Base-by-base conservation (phyloP, 2,797 vertebrate species). In the Agapornis canus region DNA sequence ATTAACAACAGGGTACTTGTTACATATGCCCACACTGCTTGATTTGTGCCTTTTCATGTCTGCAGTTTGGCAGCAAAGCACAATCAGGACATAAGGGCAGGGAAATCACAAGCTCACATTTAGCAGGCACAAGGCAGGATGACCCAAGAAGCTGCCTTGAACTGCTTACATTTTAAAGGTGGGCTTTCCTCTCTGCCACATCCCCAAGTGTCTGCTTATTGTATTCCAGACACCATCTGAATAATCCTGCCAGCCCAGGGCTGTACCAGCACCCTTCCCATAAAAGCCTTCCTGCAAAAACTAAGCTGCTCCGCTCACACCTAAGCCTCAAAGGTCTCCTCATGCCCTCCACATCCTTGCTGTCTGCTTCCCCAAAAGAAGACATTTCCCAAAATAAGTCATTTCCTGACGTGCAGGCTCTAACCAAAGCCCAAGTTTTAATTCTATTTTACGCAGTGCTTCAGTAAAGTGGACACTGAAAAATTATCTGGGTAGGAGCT, bases 391-490 rank as follows among this genome's bases (percentile, higher is more conserved):
- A 15, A 80, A 85, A 72, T 4, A 86, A 91, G 78, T 39, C 45
- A 63, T 93, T 92, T 76, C 71, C 94, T 75, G 56, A 86, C 78
- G 14, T 47, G 70, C 77, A 71, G 13, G 65, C 31, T 75, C 45
- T 51, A 63, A 73, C 57, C 12, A 25, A 94, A 93, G 47, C 52
- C 86, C 81, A 83, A 89, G 89, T 96, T 96, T 93, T 94, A 94
- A 95, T 95, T 91, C 60, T 39, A 31, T 93, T 96, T 96, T 85
- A 92, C 10, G 7, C 73, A 78, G 59, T 42, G 5, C 90, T 79
- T 82, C 77, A 86, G 89, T 54, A 87, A 97, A 96, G 90, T 94
- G 87, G 96, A 97, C 96, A 89, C 75, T 95, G 97, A 97, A 95
- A 95, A 96, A 96, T 97, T 93, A 94, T 96, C 93, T 96, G 86